These are phyloP conservation scores for Cistogaster globosa DNA, from an alignment of 2,888 invertebrate genomes.

Conservation along the genomic window DNA sequence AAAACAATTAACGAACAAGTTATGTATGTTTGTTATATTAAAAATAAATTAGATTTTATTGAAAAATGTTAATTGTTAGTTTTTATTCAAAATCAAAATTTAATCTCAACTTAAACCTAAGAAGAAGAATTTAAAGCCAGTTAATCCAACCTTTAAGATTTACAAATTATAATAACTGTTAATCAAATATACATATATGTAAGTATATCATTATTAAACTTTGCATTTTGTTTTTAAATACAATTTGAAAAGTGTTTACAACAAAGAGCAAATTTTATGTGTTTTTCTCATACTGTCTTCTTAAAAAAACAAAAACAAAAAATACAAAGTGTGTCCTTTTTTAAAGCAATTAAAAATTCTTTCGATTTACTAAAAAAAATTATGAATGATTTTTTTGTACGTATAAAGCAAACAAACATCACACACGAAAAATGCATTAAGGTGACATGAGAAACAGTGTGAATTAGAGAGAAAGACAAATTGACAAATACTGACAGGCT, in stretches of 20 bases:
- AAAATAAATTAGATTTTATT: background rate
- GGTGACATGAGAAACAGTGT: constrained; percentile 25
- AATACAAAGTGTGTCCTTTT: constrained; percentile 23
- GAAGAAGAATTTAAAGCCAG: constrained; percentile 20
- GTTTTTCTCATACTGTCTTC: constrained; percentile 14
- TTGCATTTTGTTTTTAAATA: constrained; percentile 70
- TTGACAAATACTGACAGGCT: constrained; percentile 3
- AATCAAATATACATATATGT: constrained; percentile 36
- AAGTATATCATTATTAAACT: constrained; percentile 67
- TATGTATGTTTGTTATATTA: constrained; percentile 17
- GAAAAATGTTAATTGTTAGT: constrained; percentile 28
- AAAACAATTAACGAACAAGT: background rate
- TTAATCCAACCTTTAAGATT: constrained; percentile 33
- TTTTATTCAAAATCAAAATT: constrained; percentile 8
- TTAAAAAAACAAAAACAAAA: background rate
- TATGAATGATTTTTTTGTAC: no score
- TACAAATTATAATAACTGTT: constrained; percentile 1
- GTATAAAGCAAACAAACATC: constrained; percentile 31
- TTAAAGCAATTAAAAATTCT: background rate
- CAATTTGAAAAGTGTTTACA: constrained; percentile 33
- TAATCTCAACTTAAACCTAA: constrained; percentile 53
- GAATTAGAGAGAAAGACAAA: background rate
- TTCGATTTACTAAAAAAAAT: background rate
- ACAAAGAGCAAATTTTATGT: constrained; percentile 64
- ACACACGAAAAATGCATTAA: constrained; percentile 40